These are phyloP conservation scores for Scaptomyza reducta DNA, from an alignment of 2,888 invertebrate genomes.

Conservation along the genomic window DNA sequence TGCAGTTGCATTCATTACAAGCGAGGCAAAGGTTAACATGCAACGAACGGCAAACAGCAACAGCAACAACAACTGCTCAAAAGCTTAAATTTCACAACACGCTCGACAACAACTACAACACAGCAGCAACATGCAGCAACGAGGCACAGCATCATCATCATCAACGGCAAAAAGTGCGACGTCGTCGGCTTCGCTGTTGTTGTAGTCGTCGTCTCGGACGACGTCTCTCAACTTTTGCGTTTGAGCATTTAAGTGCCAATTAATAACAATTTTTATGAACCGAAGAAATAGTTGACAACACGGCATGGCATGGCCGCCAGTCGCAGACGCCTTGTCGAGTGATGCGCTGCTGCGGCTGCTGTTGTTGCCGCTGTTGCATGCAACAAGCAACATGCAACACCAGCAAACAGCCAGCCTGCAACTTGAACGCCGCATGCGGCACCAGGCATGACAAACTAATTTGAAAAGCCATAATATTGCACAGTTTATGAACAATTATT, in stretches of 20 bases:
- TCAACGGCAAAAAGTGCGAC: slow-evolving; percentile 48
- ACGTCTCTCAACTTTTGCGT: slow-evolving; percentile 81
- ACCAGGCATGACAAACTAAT: slow-evolving; percentile 74
- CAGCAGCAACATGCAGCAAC: slow-evolving; percentile 40
- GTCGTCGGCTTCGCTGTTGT: slow-evolving; percentile 25
- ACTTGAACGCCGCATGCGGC: slow-evolving; percentile 18
- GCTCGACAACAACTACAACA: slow-evolving; percentile 51
- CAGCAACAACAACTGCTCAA: slow-evolving; percentile 70
- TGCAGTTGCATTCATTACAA: slow-evolving; percentile 76
- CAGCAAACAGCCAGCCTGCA: slow-evolving; percentile 30
- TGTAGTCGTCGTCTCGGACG: slow-evolving; percentile 45
- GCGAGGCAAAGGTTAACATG: slow-evolving; percentile 78
- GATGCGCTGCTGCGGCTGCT: slow-evolving; percentile 44
- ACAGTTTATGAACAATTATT: slow-evolving; percentile 83
- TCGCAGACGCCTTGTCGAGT: slow-evolving; percentile 40
- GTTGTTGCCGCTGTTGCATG: slow-evolving; percentile 51
- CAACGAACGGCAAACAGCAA: slow-evolving; percentile 63
- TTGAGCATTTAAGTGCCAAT: slow-evolving; percentile 84
- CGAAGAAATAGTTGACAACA: slow-evolving; percentile 84
- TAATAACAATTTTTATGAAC: slow-evolving; percentile 85
- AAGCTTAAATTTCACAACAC: slow-evolving; percentile 78
- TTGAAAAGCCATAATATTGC: slow-evolving; percentile 82
- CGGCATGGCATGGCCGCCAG: slow-evolving; percentile 66
- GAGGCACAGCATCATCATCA: slow-evolving; percentile 67
- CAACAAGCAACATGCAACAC: slow-evolving; percentile 55